phyloP scores from a whole-genome alignment of 2,888 invertebrate genomes.

The Rosalia funebris region DNA sequence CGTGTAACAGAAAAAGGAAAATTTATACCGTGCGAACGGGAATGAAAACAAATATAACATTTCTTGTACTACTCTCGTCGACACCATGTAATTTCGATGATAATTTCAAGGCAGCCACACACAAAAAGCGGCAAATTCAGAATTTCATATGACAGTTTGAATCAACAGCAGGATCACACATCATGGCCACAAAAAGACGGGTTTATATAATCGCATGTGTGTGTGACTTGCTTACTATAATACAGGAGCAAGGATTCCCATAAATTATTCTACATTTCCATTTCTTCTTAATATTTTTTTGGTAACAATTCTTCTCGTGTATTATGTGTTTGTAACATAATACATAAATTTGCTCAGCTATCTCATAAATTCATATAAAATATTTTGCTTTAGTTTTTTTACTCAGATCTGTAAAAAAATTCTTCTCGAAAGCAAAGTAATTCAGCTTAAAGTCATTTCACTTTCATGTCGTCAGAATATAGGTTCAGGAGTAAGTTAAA shows the following conservation, averaged over 20 bases:
- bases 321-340: too few relatives aligned
- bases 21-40: conserved; percentile 61
- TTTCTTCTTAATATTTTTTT: background rate
- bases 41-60: conserved; percentile 59
- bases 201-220: conserved; percentile 29
- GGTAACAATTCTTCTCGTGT: background rate
- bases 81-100: conserved; percentile 57
- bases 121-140: conserved; percentile 50
- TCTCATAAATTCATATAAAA: too few relatives aligned
- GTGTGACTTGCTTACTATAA: conserved; percentile 31
- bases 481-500: too few relatives aligned
- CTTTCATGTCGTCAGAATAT: too few relatives aligned
- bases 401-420: too few relatives aligned
- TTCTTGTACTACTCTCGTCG: conserved; percentile 56
- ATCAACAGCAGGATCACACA: conserved; percentile 44
- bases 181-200: conserved; percentile 38
- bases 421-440: too few relatives aligned
- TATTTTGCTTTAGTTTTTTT: too few relatives aligned
- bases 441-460: too few relatives aligned
- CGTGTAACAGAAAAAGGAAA: conserved; percentile 50
- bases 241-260: background rate
- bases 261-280: background rate
- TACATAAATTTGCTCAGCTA: too few relatives aligned
- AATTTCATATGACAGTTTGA: conserved; percentile 50
- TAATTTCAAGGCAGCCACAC: conserved; percentile 50